Percentiles rank a stretch among this genome's conserved stretches.
Evolutionary conservation across 2,797 vertebrate species (phyloP).

Genomic region (Philypnodon macrostomus): DNA sequence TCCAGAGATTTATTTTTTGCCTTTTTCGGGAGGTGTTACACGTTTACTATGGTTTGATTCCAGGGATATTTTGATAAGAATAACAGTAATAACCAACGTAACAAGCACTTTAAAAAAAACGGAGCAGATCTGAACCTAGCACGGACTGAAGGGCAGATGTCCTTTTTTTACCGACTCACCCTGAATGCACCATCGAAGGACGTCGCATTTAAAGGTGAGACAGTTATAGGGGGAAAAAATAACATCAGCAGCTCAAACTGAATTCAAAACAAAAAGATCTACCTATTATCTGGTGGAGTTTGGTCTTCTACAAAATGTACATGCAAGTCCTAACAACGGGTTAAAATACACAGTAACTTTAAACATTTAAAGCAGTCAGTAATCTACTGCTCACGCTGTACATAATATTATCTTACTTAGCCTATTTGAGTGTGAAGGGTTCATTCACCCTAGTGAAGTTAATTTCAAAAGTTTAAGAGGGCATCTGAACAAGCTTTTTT

Average conservation of each 20-base stretch:
- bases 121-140: constrained; percentile 75
- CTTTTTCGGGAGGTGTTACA: constrained; percentile 66
- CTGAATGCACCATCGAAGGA: constrained; percentile 44
- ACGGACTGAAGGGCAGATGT: constrained; percentile 81
- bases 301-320: too few species aligned
- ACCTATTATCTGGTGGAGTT: too few species aligned
- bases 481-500: too few species aligned
- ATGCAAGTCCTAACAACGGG: too few species aligned
- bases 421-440: too few species aligned
- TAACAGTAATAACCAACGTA: constrained; percentile 81
- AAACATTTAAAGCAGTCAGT: too few species aligned
- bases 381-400: too few species aligned
- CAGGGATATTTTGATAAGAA: constrained; percentile 85
- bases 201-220: constrained; percentile 42
- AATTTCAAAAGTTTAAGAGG: too few species aligned
- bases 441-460: too few species aligned
- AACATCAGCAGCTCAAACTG: constrained; percentile 15
- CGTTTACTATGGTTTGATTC: too few species aligned
- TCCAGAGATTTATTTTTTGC: constrained; percentile 91
- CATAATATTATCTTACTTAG: too few species aligned
- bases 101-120: constrained; percentile 84
- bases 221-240: constrained; percentile 20
- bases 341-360: too few species aligned
- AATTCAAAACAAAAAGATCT: constrained; percentile 4
- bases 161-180: constrained; percentile 74